Percentiles rank a stretch among this genome's conserved stretches.
phyloP scores from a whole-genome alignment of 2,888 invertebrate species.

The Cybosia mesomella region DNA sequence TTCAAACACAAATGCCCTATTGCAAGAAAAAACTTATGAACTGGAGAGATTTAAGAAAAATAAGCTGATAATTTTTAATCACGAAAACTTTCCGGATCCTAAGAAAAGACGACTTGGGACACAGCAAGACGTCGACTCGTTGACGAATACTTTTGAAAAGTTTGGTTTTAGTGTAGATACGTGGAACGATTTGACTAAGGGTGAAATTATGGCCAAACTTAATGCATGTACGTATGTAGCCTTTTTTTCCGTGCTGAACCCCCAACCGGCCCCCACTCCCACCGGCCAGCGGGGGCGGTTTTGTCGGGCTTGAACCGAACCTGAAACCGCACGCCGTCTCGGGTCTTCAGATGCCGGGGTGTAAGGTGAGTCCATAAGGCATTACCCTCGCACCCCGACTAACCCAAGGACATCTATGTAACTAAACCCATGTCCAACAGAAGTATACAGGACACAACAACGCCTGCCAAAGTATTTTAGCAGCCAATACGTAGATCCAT shows the following conservation, averaged over 20 bases:
- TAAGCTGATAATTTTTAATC: slow-evolving; percentile 72
- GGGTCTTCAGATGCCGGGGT: no score
- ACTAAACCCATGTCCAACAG: no score
- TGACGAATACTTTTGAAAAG: slow-evolving; percentile 63
- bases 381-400: no score
- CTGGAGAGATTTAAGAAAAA: slow-evolving; percentile 74
- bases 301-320: no score
- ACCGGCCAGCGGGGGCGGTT: no score
- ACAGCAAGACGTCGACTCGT: slow-evolving; percentile 65
- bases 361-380: no score
- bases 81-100: slow-evolving; percentile 63
- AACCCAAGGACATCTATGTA: no score
- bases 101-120: slow-evolving; percentile 70
- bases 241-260: neutral
- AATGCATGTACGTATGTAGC: slow-evolving; percentile 59
- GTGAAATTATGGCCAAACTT: slow-evolving; percentile 61
- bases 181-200: slow-evolving; percentile 64
- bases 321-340: no score
- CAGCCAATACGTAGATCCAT: no score
- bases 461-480: no score
- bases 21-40: slow-evolving; percentile 66
- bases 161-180: slow-evolving; percentile 67
- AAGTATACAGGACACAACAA: no score
- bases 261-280: no score
- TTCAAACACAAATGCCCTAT: slow-evolving; percentile 54